Evolutionary conservation across 2,113 vertebrate genomes (phyloP).

Genomic region (Amblyornis subalaris): DNA sequence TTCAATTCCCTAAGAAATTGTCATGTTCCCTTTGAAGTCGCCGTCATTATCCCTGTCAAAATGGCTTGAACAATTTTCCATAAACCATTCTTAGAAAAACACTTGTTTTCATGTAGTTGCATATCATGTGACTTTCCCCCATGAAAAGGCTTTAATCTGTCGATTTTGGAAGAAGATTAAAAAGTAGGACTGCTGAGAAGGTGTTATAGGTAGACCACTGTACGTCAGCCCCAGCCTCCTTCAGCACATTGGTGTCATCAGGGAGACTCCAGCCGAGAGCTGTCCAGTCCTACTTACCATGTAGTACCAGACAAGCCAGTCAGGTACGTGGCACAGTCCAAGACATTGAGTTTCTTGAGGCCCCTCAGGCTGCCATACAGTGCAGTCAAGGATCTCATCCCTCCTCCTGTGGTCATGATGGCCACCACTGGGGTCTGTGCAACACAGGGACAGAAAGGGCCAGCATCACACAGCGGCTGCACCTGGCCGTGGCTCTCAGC

Average conservation of each 20-base stretch:
- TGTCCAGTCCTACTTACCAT: constrained; percentile 72
- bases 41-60: neutral
- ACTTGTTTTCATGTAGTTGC: neutral
- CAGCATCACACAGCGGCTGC: accelerated
- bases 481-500: neutral
- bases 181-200: neutral
- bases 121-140: neutral
- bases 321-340: constrained; percentile 81
- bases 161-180: neutral
- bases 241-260: accelerated
- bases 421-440: constrained; percentile 79
- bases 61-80: neutral
- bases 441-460: neutral
- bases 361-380: constrained; percentile 78
- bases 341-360: constrained; percentile 75
- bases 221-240: neutral
- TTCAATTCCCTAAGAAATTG: neutral
- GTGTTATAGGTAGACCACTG: neutral
- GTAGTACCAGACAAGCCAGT: constrained; percentile 86
- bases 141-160: neutral
- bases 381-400: constrained; percentile 79
- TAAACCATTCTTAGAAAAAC: neutral
- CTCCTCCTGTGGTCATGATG: constrained; percentile 84
- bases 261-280: neutral
- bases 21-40: neutral